phyloP scores from a whole-genome alignment of 1,140 invertebrate species.

The Euura lappo region DNA sequence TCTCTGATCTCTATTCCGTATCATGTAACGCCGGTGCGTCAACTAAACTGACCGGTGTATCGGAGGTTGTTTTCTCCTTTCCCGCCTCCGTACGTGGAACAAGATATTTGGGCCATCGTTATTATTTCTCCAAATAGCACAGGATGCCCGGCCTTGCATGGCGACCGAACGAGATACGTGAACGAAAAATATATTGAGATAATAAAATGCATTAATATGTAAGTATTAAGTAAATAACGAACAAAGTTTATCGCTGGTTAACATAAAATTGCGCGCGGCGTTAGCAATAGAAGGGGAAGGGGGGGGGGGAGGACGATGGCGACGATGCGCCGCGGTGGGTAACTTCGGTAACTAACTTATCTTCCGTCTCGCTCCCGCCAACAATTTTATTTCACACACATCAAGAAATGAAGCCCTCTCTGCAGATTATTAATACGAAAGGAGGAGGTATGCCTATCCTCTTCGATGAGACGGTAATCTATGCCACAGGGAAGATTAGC shows the following conservation, averaged over 20 bases:
- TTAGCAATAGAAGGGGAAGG: not conserved
- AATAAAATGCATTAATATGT: slow-evolving; percentile 10
- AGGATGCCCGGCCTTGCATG: not conserved
- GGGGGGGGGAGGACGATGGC: not conserved
- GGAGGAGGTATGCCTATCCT: no score
- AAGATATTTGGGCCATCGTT: no score
- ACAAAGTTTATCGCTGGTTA: slow-evolving; percentile 7
- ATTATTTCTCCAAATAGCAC: slow-evolving; percentile 3
- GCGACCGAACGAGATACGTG: not conserved
- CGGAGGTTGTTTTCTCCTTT: no score
- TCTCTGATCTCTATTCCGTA: no score
- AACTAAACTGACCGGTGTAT: no score
- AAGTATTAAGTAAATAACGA: not conserved
- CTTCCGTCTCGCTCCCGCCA: not conserved
- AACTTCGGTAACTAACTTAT: not conserved
- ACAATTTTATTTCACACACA: not conserved
- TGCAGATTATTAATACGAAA: no score
- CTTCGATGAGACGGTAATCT: no score
- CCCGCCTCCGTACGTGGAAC: no score
- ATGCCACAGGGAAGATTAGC: no score
- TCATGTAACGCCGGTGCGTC: no score
- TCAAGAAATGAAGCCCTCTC: no score
- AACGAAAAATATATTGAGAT: slow-evolving; percentile 1
- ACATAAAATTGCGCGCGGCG: not conserved
- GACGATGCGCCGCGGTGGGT: not conserved